Percentiles rank a stretch among this genome's conserved stretches.
phyloP scores from a whole-genome alignment of 2,888 invertebrate genomes.

The Thelaira solivaga region DNA sequence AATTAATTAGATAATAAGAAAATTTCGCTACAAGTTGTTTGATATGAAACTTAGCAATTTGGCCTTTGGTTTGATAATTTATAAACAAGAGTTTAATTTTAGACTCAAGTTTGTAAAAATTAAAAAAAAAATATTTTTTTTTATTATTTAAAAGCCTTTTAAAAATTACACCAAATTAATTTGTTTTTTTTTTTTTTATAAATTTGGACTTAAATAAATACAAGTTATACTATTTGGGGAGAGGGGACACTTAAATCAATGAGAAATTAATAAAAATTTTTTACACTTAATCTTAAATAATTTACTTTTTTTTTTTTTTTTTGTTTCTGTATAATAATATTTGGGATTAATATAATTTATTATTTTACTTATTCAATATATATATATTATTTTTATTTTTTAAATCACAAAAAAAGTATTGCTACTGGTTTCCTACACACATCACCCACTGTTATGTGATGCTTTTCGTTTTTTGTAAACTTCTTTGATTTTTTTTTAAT shows the following conservation, averaged over 20 bases:
- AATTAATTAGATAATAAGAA: too few species aligned
- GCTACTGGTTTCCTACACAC: constrained; percentile 45
- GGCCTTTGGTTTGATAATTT: too few species aligned
- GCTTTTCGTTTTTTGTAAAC: not conserved
- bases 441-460: constrained; percentile 10
- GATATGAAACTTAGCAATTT: too few species aligned
- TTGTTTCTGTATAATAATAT: constrained; percentile 49
- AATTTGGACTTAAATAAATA: too few species aligned
- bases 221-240: too few species aligned
- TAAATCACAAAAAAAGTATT: constrained; percentile 60
- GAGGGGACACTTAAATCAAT: constrained; percentile 4
- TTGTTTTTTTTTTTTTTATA: not conserved
- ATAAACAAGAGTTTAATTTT: too few species aligned
- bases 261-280: constrained; percentile 16
- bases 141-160: too few species aligned
- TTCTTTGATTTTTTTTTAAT: not conserved
- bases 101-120: too few species aligned
- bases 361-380: not conserved
- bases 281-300: constrained; percentile 35
- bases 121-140: too few species aligned
- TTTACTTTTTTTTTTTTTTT: too few species aligned
- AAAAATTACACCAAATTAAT: too few species aligned
- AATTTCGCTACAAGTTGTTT: too few species aligned
- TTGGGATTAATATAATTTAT: constrained; percentile 47
- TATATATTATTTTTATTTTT: constrained; percentile 12